Percentiles rank a stretch among this genome's conserved stretches.
phyloP scores from a whole-genome alignment of 92 coral and sea anemone species.

The Meandrina meandrites region DNA sequence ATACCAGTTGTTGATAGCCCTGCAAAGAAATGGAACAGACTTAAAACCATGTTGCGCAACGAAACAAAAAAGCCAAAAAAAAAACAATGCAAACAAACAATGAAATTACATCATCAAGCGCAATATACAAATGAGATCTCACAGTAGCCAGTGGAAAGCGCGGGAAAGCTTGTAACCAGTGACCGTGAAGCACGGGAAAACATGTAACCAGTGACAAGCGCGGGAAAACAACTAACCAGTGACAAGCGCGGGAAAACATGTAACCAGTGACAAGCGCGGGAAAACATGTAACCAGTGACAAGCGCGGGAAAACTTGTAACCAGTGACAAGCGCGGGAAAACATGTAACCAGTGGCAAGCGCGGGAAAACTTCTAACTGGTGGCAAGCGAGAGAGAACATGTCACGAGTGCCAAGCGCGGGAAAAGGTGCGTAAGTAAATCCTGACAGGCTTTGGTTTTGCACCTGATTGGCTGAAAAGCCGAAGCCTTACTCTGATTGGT shows the following conservation, averaged over 20 bases:
- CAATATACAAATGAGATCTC: neutral
- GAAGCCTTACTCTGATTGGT: too few species aligned
- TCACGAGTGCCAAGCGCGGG: neutral
- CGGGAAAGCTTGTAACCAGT: neutral
- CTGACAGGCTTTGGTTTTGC: too few species aligned
- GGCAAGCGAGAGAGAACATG: neutral
- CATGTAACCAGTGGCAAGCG: neutral
- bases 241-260: neutral
- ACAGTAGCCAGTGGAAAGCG: neutral
- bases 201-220: neutral
- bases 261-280: neutral
- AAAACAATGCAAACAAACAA: too few species aligned
- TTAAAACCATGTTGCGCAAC: neutral
- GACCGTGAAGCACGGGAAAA: neutral
- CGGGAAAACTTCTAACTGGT: neutral
- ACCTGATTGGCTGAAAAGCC: too few species aligned
- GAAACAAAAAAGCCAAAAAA: neutral
- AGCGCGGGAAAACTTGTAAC: neutral
- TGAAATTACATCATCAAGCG: neutral
- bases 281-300: neutral
- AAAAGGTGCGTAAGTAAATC: neutral
- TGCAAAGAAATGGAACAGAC: conserved; percentile 1
- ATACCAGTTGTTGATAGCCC: conserved; percentile 88
- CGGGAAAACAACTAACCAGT: neutral
- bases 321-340: conserved; percentile 2